Evolutionary conservation across 2,888 invertebrate species (phyloP).

Genomic region (Caenorhabditis sulstoni): DNA sequence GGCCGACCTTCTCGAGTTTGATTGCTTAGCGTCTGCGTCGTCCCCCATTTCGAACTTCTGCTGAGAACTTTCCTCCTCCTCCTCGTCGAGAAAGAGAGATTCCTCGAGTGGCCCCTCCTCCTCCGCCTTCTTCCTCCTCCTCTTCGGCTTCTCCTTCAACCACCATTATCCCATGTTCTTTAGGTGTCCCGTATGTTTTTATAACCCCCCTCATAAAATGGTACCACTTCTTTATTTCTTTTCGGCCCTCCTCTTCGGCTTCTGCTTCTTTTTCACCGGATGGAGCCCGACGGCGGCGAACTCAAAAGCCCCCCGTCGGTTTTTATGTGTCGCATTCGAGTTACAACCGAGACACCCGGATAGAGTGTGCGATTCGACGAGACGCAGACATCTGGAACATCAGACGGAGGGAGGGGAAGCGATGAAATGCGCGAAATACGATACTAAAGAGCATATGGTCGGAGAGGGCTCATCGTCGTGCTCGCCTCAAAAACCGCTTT

Average conservation of each 20-base stretch:
- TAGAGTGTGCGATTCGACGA: conserved; percentile 37
- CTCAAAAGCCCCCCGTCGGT: conserved; percentile 43
- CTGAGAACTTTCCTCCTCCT: too few species aligned
- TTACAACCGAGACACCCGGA: conserved; percentile 40
- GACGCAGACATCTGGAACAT: conserved; percentile 27
- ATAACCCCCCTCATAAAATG: conserved; percentile 55
- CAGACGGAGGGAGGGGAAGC: conserved; percentile 2
- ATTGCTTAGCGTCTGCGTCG: conserved; percentile 16
- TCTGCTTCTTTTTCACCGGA: conserved; percentile 22
- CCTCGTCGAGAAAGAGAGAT: too few species aligned
- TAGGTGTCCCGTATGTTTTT: conserved; percentile 40
- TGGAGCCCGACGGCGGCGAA: conserved; percentile 52
- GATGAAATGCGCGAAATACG: conserved; percentile 56
- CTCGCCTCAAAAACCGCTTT: conserved; percentile 23
- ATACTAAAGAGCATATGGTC: conserved; percentile 47
- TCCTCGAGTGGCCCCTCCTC: background rate
- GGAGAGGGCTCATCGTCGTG: background rate
- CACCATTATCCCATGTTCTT: conserved; percentile 43
- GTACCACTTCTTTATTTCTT: conserved; percentile 23
- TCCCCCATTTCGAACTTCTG: background rate
- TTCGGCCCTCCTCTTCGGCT: background rate
- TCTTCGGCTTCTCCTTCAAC: conserved; percentile 1
- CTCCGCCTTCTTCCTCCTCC: too few species aligned
- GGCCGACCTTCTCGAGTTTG: conserved; percentile 48
- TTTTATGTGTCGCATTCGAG: conserved; percentile 59